Evolutionary conservation across 2,888 invertebrate species (phyloP).

Genomic region (Torymus auratus): DNA sequence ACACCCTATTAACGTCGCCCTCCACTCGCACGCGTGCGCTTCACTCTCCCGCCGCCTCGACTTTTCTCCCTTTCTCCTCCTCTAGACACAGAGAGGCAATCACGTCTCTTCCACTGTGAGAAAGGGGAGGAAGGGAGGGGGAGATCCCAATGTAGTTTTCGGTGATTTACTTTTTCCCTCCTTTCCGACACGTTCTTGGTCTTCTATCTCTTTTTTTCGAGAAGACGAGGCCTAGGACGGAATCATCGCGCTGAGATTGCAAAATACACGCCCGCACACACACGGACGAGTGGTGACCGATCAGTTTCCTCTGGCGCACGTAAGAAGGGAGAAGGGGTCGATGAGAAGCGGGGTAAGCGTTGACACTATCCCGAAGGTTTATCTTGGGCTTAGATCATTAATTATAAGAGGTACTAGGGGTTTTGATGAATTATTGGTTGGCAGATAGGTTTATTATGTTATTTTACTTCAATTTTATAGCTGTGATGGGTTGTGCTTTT

Average conservation of each 20-base stretch:
- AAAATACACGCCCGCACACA: neutral
- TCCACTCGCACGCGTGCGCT: neutral
- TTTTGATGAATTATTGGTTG: too few species aligned
- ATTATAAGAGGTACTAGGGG: too few species aligned
- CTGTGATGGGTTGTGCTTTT: too few species aligned
- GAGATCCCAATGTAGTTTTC: conserved; percentile 8
- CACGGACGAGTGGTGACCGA: neutral
- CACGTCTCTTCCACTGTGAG: neutral
- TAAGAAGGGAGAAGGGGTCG: neutral
- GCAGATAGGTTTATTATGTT: too few species aligned
- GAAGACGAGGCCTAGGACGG: neutral
- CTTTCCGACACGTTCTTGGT: neutral
- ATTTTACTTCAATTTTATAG: too few species aligned
- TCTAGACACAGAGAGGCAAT: conserved; percentile 7
- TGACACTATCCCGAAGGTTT: neutral
- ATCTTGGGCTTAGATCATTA: neutral
- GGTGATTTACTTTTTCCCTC: conserved; percentile 21
- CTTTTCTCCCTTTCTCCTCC: neutral
- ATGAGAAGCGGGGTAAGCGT: too few species aligned
- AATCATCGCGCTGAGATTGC: conserved; percentile 28
- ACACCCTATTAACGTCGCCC: conserved; percentile 31
- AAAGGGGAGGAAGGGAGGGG: neutral
- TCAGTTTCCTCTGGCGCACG: conserved; percentile 1
- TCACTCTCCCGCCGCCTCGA: neutral
- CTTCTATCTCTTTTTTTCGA: neutral